phyloP scores from a whole-genome alignment of 2,797 vertebrate species.

The Thunnus albacares region DNA sequence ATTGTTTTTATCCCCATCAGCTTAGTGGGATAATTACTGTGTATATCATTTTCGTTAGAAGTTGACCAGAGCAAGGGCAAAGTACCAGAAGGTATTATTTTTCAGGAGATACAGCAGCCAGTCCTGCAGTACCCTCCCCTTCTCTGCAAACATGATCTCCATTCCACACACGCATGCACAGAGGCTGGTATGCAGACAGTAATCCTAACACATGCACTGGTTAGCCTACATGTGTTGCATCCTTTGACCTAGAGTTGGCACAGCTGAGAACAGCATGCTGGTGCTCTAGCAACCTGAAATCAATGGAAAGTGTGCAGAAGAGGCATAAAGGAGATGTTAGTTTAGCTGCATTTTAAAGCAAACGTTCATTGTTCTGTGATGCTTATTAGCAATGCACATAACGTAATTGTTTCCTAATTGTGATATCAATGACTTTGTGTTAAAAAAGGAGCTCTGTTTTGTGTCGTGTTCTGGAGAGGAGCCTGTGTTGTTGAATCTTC shows the following conservation, averaged over 20 bases:
- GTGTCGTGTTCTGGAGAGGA: slow-evolving; percentile 28
- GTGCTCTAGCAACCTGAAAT: slow-evolving; percentile 41
- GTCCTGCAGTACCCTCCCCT: slow-evolving; percentile 26
- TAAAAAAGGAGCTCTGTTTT: slow-evolving; percentile 26
- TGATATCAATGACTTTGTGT: slow-evolving; percentile 1
- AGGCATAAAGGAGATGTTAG: neutral
- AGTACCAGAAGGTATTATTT: slow-evolving; percentile 14
- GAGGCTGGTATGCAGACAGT: slow-evolving; percentile 65
- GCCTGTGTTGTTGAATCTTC: slow-evolving; percentile 35
- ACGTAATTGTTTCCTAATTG: neutral
- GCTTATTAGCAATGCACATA: neutral
- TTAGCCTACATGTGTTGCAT: slow-evolving; percentile 41
- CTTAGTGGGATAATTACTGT: neutral
- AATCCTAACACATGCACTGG: slow-evolving; percentile 49
- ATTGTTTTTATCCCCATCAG: neutral
- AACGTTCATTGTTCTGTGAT: neutral
- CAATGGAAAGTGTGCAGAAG: slow-evolving; percentile 9
- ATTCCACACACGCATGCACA: slow-evolving; percentile 43
- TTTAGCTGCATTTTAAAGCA: slow-evolving; percentile 1
- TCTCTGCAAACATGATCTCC: slow-evolving; percentile 51
- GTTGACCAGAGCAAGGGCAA: slow-evolving; percentile 12
- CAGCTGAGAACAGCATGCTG: slow-evolving; percentile 5
- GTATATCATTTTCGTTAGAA: neutral
- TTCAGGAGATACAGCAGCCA: slow-evolving; percentile 20
- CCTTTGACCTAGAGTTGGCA: slow-evolving; percentile 37